A percentile compares a stretch with the other conserved stretches of the same genome.
Conservation (phyloP, 2,797 vertebrate genomes). For the Thripadectes ignobilis region DNA sequence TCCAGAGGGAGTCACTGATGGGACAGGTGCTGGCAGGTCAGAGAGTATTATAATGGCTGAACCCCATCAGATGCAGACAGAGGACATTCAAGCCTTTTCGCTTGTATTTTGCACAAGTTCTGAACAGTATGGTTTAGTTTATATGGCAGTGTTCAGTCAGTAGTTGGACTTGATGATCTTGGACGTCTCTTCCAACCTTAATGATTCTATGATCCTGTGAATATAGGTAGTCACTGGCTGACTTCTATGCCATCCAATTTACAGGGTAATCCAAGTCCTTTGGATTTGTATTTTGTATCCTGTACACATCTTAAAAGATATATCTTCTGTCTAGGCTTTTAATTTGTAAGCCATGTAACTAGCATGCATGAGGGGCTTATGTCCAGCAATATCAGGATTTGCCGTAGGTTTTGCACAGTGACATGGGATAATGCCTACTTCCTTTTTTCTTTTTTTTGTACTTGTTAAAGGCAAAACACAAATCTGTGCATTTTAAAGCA, state of each 20-base stretch:
- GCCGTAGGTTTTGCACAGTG: not conserved
- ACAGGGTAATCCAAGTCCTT: not conserved
- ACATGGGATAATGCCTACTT: not conserved
- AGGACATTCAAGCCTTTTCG: not conserved
- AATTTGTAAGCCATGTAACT: not conserved
- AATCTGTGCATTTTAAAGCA: slow-evolving; percentile 53
- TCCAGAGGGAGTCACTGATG: not conserved
- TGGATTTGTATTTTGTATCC: not conserved
- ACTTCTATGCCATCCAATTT: not conserved
- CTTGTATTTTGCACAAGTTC: not conserved
- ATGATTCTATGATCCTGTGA: not conserved
- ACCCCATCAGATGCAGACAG: not conserved
- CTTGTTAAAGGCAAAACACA: slow-evolving; percentile 8
- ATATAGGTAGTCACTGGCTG: not conserved
- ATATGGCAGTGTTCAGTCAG: fast-evolving
- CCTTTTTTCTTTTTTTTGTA: not conserved
- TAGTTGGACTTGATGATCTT: not conserved
- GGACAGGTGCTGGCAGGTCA: not conserved
- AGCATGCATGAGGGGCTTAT: not conserved
- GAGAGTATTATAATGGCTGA: not conserved
- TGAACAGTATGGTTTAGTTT: not conserved
- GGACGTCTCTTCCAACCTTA: not conserved
- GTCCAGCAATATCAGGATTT: not conserved
- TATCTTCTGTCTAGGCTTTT: not conserved
- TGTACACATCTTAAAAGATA: not conserved